Evolutionary conservation across 2,113 vertebrate genomes (phyloP).

Genomic region (Helogale parvula): DNA sequence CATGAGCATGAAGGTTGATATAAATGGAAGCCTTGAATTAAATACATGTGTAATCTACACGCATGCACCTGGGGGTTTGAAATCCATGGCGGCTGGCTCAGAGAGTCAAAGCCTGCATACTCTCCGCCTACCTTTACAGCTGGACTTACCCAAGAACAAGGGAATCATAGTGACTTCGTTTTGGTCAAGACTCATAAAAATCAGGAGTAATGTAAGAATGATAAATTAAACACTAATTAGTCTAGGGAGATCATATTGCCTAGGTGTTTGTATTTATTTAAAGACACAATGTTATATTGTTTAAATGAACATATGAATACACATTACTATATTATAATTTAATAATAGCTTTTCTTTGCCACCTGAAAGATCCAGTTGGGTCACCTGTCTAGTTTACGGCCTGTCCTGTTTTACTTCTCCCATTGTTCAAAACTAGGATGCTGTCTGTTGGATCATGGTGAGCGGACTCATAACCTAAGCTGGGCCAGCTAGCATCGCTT

Average conservation of each 20-base stretch:
- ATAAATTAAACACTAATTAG: neutral
- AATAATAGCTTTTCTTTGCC: neutral
- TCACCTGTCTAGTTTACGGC: neutral
- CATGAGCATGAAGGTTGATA: neutral
- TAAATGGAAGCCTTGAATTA: neutral
- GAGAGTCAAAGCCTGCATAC: neutral
- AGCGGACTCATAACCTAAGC: neutral
- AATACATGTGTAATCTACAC: neutral
- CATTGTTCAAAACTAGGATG: neutral
- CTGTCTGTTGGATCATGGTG: fast-evolving
- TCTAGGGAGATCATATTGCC: neutral
- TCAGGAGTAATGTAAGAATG: neutral
- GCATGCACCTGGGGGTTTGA: neutral
- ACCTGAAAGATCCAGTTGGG: neutral
- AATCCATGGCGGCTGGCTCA: neutral
- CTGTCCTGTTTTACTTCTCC: neutral
- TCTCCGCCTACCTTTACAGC: neutral
- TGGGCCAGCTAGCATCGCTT: neutral
- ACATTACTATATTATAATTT: neutral
- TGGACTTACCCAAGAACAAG: neutral
- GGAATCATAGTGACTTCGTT: neutral
- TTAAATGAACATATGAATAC: neutral
- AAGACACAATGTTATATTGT: neutral
- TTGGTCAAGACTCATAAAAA: neutral
- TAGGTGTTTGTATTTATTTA: neutral